Conservation (phyloP, 2,888 invertebrate genomes). For the Cremastobaeus sp. region DNA sequence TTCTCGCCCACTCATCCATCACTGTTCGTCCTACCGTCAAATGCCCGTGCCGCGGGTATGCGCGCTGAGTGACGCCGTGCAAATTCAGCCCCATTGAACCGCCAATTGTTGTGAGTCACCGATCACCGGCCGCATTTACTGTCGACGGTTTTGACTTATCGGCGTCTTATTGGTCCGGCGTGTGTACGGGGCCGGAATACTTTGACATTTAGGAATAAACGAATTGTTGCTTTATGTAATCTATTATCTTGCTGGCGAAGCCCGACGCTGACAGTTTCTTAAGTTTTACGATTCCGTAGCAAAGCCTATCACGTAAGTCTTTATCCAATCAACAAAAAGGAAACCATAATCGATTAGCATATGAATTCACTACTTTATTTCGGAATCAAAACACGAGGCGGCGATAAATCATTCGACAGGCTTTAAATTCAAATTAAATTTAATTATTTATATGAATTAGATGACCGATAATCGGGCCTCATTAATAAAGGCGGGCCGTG, state of each 20-base stretch:
- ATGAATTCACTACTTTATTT: conserved; percentile 25
- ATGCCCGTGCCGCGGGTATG: conserved; percentile 36
- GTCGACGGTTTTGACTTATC: conserved; percentile 13
- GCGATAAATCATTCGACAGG: conserved; percentile 23
- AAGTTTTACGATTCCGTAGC: conserved; percentile 22
- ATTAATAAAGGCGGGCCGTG: conserved; percentile 27
- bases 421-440: conserved; percentile 42
- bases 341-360: conserved; percentile 42
- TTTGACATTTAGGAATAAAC: conserved; percentile 15
- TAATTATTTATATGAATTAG: conserved; percentile 49
- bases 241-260: conserved; percentile 23
- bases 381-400: not conserved
- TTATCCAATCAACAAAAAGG: conserved; percentile 32
- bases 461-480: conserved; percentile 33
- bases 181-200: not conserved
- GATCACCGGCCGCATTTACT: conserved; percentile 12
- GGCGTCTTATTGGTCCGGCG: not conserved
- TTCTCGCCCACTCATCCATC: conserved; percentile 56
- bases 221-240: conserved; percentile 37
- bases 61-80: conserved; percentile 54
- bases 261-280: conserved; percentile 12
- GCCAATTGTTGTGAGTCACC: conserved; percentile 48
- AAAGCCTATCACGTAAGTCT: conserved; percentile 29
- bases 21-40: conserved; percentile 57
- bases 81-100: conserved; percentile 58